Evolutionary conservation across 2,113 vertebrate species (phyloP), one percentile per base, ranked within the genome.

Genomic region (Brachirus orientalis): DNA sequence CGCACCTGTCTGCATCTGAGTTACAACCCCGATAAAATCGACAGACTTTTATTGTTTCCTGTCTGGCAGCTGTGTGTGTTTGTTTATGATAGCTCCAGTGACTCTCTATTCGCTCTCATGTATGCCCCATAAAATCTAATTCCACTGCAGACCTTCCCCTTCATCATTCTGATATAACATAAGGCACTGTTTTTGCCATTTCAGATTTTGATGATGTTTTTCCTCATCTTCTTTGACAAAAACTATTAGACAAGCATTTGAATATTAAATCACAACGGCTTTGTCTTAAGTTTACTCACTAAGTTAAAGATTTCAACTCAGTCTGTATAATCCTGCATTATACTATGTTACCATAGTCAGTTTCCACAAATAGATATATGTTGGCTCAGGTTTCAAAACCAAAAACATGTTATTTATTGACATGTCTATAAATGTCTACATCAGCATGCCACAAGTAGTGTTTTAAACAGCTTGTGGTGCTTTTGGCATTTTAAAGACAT

Each of bases 11-110:
- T 55, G 16, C 66, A 4, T 60, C 13, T 58, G 55, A 80, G 16
- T 79, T 76, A 81, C n/a, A 1, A 37, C 59, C 47, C 44, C 50
- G 69, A 72, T 77, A n/a, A 64, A 72, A 40, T 10, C 18, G 0
- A 28, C 8, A 20, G 57, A 55, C 64, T 57, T 72, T 82, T 58
- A 80, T 40, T 60, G 83, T 73, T 86, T 88, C 75, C 75, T 77
- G 66, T 82, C 62, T 82, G 66, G 66, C 64, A 79, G 63, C 65
- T 80, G 57, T 52, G 48, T 35, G 28, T 74, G 45, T 70, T 60
- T 62, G 45, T 63, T 71, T 61, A 75, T 80, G 37, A 75, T 57
- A 35, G 46, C 58, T 45, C 13, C 53, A 45, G 16, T 63, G 38
- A 48, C 62, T 59, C 22, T n/a, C 61, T 63, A 16, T 40, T 46